Base-by-base conservation (phyloP, 2,888 invertebrate species). In the Gastrophysa polygoni region DNA sequence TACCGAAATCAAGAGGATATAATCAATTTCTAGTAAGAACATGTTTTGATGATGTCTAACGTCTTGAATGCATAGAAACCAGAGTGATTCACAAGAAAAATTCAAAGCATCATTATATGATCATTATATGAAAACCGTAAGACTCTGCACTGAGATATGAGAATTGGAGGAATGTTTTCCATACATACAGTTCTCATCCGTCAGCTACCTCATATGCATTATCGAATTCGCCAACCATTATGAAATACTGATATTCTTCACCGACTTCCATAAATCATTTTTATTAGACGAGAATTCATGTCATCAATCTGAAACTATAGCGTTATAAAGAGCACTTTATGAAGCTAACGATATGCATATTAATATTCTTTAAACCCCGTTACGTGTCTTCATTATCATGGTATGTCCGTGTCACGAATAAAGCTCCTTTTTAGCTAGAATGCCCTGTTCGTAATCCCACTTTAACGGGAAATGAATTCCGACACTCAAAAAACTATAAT, bases 311-410 rank as follows among this genome's bases (percentile, higher is more conserved):
- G 38, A 38, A 38, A 38, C 38, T 38, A 38, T 38, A 34, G 29
- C 29, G 51, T 20, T 34, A 29, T 51, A 32, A 51, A 51, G 34
- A 51, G 32, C 51, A 29, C 51, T 29, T 34, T 29, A 34, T 17
- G 16, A 20, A 32, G 51, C 55, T 34, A 29, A 38, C 32, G 52
- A 57, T 49, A 57, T 60, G 57, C 51, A 57, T 57, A 60, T 57
- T 63, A 63, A 63, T 60, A 59, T 54, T 57, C 47, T 48, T 44
- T 57, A 48, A 60, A 50, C 47, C 32, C 55, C 16, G 57, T 58
- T 62, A 49, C 58, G 62, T 62, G 62, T 60, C 64, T 57, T 60
- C 64, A 64, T 64, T 64, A 60, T 50, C 57, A 60, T 64, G 57
- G 57, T 50, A 52, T 49, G 57, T 57, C 50, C 47, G 57, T 55